Percentiles rank a stretch among this genome's conserved stretches.
Conservation (phyloP, 1,140 invertebrate species). For the Chironomus striatipennis region DNA sequence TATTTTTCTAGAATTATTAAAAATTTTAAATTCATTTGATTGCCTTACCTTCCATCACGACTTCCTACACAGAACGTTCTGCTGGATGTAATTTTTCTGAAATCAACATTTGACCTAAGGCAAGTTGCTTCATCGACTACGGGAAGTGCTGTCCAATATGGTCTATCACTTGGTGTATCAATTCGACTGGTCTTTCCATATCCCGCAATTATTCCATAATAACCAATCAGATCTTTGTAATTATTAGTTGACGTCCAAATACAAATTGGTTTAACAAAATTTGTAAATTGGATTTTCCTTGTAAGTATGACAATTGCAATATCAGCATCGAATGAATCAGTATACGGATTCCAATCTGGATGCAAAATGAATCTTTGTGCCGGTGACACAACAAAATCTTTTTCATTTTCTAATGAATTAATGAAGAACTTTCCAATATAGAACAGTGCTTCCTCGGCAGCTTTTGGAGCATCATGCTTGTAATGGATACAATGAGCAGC, state of each 20-base stretch:
- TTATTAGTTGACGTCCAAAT: conserved; percentile 31
- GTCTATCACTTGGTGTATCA: conserved; percentile 4
- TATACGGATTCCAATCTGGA: conserved; percentile 39
- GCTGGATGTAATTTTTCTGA: conserved; percentile 33
- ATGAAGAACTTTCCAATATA: conserved; percentile 43
- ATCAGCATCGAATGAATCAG: conserved; percentile 42
- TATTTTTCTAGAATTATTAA: background rate
- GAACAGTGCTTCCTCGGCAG: conserved; percentile 37
- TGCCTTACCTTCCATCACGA: conserved; percentile 29
- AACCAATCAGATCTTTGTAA: conserved; percentile 31
- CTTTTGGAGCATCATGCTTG: conserved; percentile 24
- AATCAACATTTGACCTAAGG: conserved; percentile 31
- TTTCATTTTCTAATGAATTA: background rate
- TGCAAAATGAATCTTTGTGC: conserved; percentile 41
- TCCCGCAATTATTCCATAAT: conserved; percentile 36
- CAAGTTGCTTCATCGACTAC: conserved; percentile 36
- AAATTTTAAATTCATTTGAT: background rate
- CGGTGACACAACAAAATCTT: conserved; percentile 39
- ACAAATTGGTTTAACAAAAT: conserved; percentile 35
- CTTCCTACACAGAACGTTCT: conserved; percentile 39
- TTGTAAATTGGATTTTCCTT: conserved; percentile 30
- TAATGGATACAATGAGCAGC: conserved; percentile 34
- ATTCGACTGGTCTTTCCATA: conserved; percentile 34
- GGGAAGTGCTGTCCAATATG: conserved; percentile 30
- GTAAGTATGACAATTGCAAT: conserved; percentile 35